These are phyloP conservation scores for Gymnocypris eckloni DNA, from an alignment of 2,797 vertebrate species.

Conservation along the genomic window DNA sequence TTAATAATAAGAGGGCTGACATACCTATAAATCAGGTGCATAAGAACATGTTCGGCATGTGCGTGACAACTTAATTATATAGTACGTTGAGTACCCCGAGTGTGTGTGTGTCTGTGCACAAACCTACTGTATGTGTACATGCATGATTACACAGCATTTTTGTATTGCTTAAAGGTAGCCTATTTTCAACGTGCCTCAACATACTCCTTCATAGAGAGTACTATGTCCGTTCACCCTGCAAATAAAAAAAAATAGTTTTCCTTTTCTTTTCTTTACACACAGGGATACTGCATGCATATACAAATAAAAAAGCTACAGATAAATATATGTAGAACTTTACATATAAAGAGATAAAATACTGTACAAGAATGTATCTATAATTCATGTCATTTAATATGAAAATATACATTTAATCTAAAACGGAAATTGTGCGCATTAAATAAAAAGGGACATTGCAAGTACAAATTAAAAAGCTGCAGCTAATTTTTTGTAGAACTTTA, in stretches of 20 bases:
- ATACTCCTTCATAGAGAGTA: conserved; percentile 16
- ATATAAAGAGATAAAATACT: neutral
- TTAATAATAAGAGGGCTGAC: conserved; percentile 60
- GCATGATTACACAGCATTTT: conserved; percentile 14
- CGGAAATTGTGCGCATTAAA: neutral
- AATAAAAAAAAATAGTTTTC: neutral
- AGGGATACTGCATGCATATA: neutral
- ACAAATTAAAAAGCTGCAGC: neutral
- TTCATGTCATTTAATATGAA: neutral
- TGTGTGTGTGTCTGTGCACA: conserved; percentile 11
- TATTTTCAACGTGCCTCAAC: conserved; percentile 8
- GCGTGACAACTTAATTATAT: conserved; percentile 58
- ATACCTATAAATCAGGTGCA: conserved; percentile 53
- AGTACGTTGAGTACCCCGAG: neutral
- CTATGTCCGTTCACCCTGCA: neutral
- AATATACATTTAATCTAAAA: neutral
- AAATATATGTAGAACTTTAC: neutral
- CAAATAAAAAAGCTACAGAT: neutral
- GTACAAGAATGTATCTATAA: neutral
- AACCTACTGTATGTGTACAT: conserved; percentile 8
- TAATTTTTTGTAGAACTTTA: neutral
- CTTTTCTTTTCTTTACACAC: no score
- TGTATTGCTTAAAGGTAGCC: conserved; percentile 25
- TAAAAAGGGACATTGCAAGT: neutral
- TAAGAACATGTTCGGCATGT: conserved; percentile 53